These are phyloP conservation scores for Poecile montanus DNA, from an alignment of 2,797 vertebrate genomes.

Conservation along the genomic window DNA sequence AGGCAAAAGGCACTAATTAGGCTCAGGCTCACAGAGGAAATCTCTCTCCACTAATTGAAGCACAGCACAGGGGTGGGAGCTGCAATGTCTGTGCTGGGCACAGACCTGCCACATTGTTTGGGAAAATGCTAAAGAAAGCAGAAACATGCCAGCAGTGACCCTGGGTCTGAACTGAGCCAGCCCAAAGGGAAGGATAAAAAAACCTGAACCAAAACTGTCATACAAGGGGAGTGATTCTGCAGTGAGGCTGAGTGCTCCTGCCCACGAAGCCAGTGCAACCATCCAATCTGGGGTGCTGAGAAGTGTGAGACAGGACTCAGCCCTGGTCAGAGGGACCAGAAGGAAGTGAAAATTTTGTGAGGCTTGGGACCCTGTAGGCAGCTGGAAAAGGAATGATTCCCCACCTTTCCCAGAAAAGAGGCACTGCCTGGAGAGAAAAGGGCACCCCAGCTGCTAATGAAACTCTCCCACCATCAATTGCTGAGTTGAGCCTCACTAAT, in stretches of 20 bases:
- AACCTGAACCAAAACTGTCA: neutral
- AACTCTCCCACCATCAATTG: neutral
- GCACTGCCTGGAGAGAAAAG: neutral
- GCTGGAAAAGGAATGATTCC: neutral
- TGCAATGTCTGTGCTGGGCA: neutral
- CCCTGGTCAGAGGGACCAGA: neutral
- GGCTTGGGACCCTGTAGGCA: neutral
- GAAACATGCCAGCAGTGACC: neutral
- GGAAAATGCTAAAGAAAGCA: neutral
- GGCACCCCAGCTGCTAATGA: neutral
- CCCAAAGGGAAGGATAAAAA: neutral
- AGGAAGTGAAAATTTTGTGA: neutral
- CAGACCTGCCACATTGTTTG: fast-evolving
- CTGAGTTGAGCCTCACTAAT: neutral
- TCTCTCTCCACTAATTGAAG: neutral
- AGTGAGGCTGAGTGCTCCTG: neutral
- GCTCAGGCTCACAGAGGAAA: neutral
- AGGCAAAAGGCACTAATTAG: neutral
- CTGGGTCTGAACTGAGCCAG: neutral
- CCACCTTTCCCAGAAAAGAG: neutral
- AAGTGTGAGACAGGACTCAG: neutral
- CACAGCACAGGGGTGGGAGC: neutral
- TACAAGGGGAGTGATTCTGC: neutral
- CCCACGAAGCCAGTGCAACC: neutral
- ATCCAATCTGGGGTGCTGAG: neutral